These are phyloP conservation scores for Aplodontia rufa DNA, from an alignment of 2,113 vertebrate genomes.

Conservation along the genomic window DNA sequence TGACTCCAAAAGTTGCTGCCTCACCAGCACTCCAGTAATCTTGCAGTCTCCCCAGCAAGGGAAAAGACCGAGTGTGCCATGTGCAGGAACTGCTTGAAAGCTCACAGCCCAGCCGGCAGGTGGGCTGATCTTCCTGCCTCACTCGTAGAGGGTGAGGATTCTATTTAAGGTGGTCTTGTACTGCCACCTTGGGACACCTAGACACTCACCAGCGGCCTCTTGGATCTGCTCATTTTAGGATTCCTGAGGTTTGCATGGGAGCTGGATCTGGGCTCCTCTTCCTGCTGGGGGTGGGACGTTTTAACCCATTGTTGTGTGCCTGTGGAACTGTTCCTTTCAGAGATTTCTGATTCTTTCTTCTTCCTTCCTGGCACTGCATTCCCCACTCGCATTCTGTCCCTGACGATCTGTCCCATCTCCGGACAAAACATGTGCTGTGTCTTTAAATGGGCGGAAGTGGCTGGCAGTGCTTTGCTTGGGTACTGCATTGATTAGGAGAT, in stretches of 20 bases:
- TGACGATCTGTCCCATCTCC: constrained; percentile 52
- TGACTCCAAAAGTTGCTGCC: not conserved
- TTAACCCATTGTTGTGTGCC: not conserved
- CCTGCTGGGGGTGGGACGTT: not conserved
- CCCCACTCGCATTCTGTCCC: not conserved
- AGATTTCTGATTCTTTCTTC: not conserved
- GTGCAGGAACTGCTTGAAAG: not conserved
- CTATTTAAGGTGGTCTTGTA: constrained; percentile 46
- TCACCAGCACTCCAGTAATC: not conserved
- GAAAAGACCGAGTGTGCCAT: not conserved
- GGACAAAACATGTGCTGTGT: constrained; percentile 78
- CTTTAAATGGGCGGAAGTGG: constrained; percentile 82
- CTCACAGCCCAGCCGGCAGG: not conserved
- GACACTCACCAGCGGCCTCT: not conserved
- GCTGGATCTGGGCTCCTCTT: not conserved
- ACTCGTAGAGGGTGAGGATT: not conserved
- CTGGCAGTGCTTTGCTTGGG: constrained; percentile 76
- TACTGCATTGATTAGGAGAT: constrained; percentile 81
- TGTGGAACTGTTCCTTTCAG: too few species aligned
- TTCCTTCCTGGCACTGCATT: not conserved
- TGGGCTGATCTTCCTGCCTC: not conserved
- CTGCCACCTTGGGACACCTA: not conserved
- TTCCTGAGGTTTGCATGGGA: not conserved
- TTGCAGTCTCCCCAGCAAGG: not conserved
- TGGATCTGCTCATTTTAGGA: not conserved